These are phyloP conservation scores for Eupithecia subfuscata DNA, from an alignment of 2,888 invertebrate species.

Conservation along the genomic window DNA sequence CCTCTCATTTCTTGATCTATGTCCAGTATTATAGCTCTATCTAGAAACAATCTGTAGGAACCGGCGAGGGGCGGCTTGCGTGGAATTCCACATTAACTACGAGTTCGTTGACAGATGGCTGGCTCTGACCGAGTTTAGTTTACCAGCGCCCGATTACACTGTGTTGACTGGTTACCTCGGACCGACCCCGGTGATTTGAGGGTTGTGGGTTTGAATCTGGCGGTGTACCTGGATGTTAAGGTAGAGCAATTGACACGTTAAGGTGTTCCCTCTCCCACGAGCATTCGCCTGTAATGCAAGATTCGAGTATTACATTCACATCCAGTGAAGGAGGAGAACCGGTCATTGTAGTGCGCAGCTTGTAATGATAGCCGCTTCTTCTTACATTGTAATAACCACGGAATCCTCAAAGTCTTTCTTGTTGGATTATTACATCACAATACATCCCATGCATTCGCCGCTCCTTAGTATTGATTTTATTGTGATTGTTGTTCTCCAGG, in stretches of 20 bases:
- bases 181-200: not conserved
- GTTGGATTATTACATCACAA: too few species aligned
- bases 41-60: not conserved
- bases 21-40: not conserved
- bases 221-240: not conserved
- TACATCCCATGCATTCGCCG: too few species aligned
- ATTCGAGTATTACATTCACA: not conserved
- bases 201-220: not conserved
- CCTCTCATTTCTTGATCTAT: not conserved
- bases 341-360: too few species aligned
- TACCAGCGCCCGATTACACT: not conserved
- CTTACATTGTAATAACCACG: too few species aligned
- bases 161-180: not conserved
- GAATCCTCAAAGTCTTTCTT: too few species aligned
- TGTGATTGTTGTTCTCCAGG: too few species aligned
- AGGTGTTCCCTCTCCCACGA: not conserved
- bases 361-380: too few species aligned
- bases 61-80: not conserved
- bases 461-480: too few species aligned
- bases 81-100: not conserved
- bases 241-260: not conserved
- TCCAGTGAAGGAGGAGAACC: too few species aligned
- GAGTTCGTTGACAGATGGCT: not conserved
- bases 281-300: not conserved
- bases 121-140: not conserved